Evolutionary conservation across 2,113 vertebrate genomes (phyloP), one percentile per base, ranked within the genome.

Genomic region (Etheostoma spectabile): DNA sequence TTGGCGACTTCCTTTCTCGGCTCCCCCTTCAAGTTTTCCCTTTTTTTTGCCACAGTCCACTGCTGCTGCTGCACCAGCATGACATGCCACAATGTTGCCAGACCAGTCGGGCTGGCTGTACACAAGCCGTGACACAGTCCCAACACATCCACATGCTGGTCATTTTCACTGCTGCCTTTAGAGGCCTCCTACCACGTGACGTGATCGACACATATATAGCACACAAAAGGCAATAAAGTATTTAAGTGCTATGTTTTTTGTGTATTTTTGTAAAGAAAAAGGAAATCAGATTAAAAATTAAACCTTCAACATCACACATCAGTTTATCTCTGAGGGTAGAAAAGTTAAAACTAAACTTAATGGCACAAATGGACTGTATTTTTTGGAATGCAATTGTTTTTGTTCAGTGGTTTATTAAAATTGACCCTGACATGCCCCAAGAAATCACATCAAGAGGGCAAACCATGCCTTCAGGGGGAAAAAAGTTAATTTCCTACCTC

Each of bases 101-200:
- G 89, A 94, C 93, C 92, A 91, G 91, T 94, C 24, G 15, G 80
- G 61, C 85, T 21, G 80, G 61, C 85, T 21, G 86, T 86, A 82
- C 63, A 72, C 82, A 82, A 70, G 45, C 70, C 55, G 11, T 65
- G 68, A 86, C 74, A 53, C 63, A 83, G 85, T 87, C 83, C 87
- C 83, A 88, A 89, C 88, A 83, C 67, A 72, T 62, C 62, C 88
- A 73, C 87, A 84, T 46, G 73, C 83, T 63, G 65, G 60, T 27
- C n/a, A 74, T 84, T 85, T 80, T 83, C 83, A 53, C 84, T 70
- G 62, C 65, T 8, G 52, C 63, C 67, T 60, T 51, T 18, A 63
- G 38, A 68, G 55, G 60, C 38, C 46, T n/a, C 15, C 22, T 16
- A 13, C 33, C 30, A 67, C 5, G 10, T 67, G 71, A 72, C 27